Conservation (phyloP, 1,140 invertebrate species). For the Littorina saxatilis region DNA sequence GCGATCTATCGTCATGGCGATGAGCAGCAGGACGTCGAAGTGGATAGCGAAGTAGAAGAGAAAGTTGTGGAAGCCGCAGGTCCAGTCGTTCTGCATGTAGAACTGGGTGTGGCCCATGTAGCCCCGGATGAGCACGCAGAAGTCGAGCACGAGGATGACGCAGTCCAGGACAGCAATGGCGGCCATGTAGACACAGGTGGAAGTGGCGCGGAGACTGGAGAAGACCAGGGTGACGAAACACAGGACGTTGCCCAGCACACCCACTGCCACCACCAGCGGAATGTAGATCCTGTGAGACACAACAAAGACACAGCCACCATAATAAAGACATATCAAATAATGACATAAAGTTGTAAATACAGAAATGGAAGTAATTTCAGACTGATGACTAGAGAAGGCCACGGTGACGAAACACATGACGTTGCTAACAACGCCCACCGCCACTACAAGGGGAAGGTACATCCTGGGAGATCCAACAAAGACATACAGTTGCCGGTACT, state of each 20-base stretch:
- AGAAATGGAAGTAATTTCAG: too few species aligned
- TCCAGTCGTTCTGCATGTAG: constrained; percentile 23
- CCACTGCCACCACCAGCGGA: background rate
- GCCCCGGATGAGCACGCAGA: constrained; percentile 28
- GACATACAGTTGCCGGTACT: too few species aligned
- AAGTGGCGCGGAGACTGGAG: constrained; percentile 53
- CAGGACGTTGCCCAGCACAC: constrained; percentile 35
- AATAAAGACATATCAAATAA: too few species aligned
- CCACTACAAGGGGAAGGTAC: too few species aligned
- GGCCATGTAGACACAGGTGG: constrained; percentile 68
- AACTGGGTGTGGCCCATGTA: constrained; percentile 24
- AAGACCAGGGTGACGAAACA: constrained; percentile 59
- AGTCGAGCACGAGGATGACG: constrained; percentile 52
- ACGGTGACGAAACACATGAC: constrained; percentile 60
- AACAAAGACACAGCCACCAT: background rate
- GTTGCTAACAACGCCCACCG: background rate
- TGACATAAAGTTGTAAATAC: too few species aligned
- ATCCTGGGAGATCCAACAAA: too few species aligned
- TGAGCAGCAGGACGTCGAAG: constrained; percentile 59
- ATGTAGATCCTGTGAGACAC: background rate
- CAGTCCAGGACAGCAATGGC: constrained; percentile 63
- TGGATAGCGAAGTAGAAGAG: constrained; percentile 56
- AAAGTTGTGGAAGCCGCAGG: constrained; percentile 48
- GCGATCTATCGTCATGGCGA: constrained; percentile 65
- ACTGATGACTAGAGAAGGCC: constrained; percentile 48